These are phyloP conservation scores for Syngnathus floridae DNA, from an alignment of 2,113 vertebrate species.

Conservation along the genomic window DNA sequence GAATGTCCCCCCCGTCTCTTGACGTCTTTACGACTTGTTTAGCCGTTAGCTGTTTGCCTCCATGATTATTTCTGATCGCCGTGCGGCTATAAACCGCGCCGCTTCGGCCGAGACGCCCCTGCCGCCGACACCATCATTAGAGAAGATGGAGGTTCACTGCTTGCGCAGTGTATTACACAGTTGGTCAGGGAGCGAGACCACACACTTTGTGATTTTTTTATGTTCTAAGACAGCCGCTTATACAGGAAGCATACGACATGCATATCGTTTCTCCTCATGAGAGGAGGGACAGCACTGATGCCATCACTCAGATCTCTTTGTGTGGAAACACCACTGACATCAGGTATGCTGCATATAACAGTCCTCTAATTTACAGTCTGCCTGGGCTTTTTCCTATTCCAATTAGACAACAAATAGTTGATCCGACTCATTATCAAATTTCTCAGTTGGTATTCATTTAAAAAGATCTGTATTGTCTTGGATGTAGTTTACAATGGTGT, in stretches of 20 bases:
- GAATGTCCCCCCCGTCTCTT: conserved; percentile 37
- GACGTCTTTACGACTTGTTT: conserved; percentile 68
- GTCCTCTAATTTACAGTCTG: neutral
- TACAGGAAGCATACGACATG: conserved; percentile 23
- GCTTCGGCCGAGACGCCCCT: conserved; percentile 24
- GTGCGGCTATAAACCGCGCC: conserved; percentile 37
- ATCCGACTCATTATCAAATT: neutral
- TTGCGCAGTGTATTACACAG: conserved; percentile 28
- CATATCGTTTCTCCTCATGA: conserved; percentile 17
- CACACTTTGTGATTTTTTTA: conserved; percentile 46
- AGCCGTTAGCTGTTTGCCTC: conserved; percentile 56
- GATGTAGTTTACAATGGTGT: neutral
- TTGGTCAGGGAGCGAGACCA: conserved; percentile 28
- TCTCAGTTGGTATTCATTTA: neutral
- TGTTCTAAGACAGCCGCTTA: conserved; percentile 44
- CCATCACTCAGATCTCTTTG: conserved; percentile 16
- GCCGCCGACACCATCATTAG: conserved; percentile 33
- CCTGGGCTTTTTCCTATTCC: neutral
- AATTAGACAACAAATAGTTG: neutral
- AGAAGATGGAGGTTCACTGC: conserved; percentile 18
- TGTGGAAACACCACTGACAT: neutral
- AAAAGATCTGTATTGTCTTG: neutral
- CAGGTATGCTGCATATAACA: neutral
- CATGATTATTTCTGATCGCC: conserved; percentile 65
- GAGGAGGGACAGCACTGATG: conserved; percentile 22